Evolutionary conservation across 2,888 invertebrate species (phyloP).

Genomic region (Geophilus truncorum): DNA sequence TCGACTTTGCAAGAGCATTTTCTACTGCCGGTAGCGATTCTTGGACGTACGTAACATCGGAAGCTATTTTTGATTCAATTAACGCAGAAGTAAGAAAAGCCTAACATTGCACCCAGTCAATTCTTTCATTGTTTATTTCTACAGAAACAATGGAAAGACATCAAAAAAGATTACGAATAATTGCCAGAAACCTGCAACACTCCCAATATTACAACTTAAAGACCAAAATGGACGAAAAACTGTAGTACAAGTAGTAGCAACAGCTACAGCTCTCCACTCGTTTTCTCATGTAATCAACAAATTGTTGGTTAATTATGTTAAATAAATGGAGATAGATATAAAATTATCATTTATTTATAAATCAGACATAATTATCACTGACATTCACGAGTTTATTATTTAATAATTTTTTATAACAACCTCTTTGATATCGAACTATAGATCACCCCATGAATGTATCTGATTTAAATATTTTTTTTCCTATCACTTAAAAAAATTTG

Average conservation of each 20-base stretch:
- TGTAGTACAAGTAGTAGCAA: no score
- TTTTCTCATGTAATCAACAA: neutral
- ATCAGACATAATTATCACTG: neutral
- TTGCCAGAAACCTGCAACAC: neutral
- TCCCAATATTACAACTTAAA: neutral
- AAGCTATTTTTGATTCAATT: conserved; percentile 40
- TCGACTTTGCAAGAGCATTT: conserved; percentile 43
- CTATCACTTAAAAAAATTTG: no score
- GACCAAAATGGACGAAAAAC: neutral
- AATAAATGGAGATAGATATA: no score
- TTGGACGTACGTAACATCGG: conserved; percentile 41
- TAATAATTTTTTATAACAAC: conserved; percentile 52
- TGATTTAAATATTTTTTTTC: no score
- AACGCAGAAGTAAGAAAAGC: conserved; percentile 43
- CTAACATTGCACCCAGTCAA: neutral
- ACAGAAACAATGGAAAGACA: conserved; percentile 32
- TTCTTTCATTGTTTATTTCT: neutral
- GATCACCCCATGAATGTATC: conserved; percentile 89
- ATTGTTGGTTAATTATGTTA: neutral
- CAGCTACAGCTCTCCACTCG: neutral
- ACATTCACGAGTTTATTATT: neutral
- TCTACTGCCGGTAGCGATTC: conserved; percentile 43
- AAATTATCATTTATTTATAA: no score
- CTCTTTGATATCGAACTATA: conserved; percentile 68
- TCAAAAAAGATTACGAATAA: neutral